Conservation (phyloP, 2,113 vertebrate species). For the Vicugna pacos region DNA sequence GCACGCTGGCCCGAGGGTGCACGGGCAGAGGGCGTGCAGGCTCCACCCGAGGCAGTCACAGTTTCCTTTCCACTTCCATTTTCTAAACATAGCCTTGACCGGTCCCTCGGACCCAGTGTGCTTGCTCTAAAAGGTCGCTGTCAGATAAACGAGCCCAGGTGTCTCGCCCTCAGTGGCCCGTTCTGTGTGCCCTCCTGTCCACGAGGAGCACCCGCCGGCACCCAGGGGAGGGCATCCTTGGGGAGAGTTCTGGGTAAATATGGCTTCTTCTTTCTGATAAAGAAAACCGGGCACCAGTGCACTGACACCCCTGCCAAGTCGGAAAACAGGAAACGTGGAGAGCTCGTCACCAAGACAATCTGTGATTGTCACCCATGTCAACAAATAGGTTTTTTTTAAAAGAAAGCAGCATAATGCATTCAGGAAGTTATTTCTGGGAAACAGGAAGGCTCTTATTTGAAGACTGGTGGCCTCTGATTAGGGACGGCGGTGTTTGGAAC, state of each 20-base stretch:
- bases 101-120: background rate
- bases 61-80: background rate
- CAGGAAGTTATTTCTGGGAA: background rate
- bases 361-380: background rate
- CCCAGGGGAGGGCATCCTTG: accelerated
- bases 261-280: background rate
- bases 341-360: no score
- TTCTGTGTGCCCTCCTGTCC: no score
- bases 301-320: background rate
- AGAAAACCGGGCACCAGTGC: background rate
- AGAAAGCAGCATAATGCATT: accelerated
- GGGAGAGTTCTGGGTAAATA: background rate
- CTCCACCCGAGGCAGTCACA: accelerated
- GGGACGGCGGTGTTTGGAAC: background rate
- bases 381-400: background rate
- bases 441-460: background rate
- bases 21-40: no score
- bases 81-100: background rate
- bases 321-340: background rate
- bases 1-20: background rate
- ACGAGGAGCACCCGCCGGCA: accelerated
- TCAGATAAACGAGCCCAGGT: background rate
- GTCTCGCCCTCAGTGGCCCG: accelerated
- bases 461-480: background rate
- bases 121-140: background rate